A percentile compares a stretch with the other conserved stretches of the same genome.
phyloP scores from a whole-genome alignment of 2,888 invertebrate genomes.

The Mythimna vitellina region DNA sequence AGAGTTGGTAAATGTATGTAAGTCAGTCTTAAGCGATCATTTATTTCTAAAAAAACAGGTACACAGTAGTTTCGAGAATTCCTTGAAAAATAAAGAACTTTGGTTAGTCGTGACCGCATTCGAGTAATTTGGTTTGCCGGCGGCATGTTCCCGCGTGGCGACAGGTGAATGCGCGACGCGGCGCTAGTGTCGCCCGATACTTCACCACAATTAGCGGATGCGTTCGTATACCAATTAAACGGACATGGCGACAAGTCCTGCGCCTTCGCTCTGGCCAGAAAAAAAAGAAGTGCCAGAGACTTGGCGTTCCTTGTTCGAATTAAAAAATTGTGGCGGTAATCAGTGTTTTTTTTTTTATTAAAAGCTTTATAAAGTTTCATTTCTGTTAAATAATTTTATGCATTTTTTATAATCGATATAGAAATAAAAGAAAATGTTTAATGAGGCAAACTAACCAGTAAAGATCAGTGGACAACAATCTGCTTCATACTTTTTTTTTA shows the following conservation, averaged over 20 bases:
- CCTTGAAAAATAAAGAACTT: conserved; percentile 52
- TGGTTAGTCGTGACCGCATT: conserved; percentile 68
- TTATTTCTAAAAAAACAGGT: conserved; percentile 44
- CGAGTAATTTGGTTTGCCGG: conserved; percentile 74
- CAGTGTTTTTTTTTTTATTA: conserved; percentile 35
- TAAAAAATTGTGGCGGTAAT: conserved; percentile 26
- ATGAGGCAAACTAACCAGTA: no score
- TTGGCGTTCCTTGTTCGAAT: conserved; percentile 46
- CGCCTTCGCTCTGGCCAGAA: conserved; percentile 48
- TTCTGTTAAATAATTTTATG: no score
- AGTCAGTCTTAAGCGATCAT: conserved; percentile 20
- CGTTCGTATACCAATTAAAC: conserved; percentile 82
- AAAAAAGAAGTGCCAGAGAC: conserved; percentile 42
- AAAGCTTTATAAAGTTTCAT: neutral
- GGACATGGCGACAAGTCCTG: conserved; percentile 65
- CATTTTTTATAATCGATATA: no score
- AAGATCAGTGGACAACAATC: neutral
- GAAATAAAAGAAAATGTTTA: no score
- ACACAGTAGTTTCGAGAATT: conserved; percentile 43
- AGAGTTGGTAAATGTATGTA: conserved; percentile 2
- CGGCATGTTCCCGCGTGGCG: conserved; percentile 67
- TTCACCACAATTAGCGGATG: conserved; percentile 81
- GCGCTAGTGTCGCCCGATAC: conserved; percentile 71
- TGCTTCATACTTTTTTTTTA: neutral
- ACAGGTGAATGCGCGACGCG: conserved; percentile 79